Evolutionary conservation across 2,888 invertebrate species (phyloP), one percentile per base, ranked within the genome.

Genomic region (Bugulina stolonifera): DNA sequence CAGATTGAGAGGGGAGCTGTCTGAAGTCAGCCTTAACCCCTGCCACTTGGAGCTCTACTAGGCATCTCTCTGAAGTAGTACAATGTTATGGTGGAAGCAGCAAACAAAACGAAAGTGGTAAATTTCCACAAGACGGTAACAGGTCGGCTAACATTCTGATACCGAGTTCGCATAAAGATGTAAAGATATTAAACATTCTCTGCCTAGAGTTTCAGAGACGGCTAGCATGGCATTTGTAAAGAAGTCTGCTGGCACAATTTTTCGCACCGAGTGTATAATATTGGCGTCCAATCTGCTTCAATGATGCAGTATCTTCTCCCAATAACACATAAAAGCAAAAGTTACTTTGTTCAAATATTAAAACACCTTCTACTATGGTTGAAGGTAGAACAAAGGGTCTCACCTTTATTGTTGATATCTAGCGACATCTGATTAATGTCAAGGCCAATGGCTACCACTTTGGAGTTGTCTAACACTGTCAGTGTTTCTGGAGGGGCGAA

Each of bases 21-120:
- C 90, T 90, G 75, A 91, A 87, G 5, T 91, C 89, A 52, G 90
- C 89, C 79, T 89, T 89, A 55, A 94, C 94, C 34, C 94, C 94
- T 73, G 91, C 90, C 35, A 96, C 93, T 86, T 95, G 94, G 73
- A 96, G 87, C 84, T 97, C 96, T 0, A 94, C 95, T 72, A 96
- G 90, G 83, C 94, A 92, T 76, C 93, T 89, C 5, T 93, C 94
- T 81, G 90, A 5, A 69, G 69, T 0, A n/a, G 25, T 1, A 73
- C 69, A 14, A 69, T 2, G 5, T 29, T 25, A 43, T 43, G 43
- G 43, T 43, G 5, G 43, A 43, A 43, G 10, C 43, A 43, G 10
- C 5, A 18, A 43, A 10, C 5, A 10, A 10, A 43, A 43, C 18
- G 5, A 43, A 18, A 43, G 5, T 10, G 18, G 18, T 5, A 10